Conservation (phyloP, 2,113 vertebrate species). For the Phoxinus phoxinus region DNA sequence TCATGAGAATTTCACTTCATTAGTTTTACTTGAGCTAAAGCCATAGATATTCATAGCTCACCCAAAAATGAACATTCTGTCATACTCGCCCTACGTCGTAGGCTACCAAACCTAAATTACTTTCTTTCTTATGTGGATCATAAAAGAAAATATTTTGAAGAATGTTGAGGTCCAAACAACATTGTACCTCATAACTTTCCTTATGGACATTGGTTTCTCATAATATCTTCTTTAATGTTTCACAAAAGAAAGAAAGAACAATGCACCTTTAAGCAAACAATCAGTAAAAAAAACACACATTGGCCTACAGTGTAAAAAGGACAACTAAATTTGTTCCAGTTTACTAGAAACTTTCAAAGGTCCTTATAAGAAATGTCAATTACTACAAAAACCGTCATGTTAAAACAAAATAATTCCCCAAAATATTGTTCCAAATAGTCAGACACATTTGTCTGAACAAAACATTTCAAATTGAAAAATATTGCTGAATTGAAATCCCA, state of each 20-base stretch:
- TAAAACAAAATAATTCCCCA: neutral
- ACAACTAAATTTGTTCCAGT: neutral
- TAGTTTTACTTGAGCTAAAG: neutral
- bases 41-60: neutral
- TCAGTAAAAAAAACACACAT: neutral
- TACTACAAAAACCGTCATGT: neutral
- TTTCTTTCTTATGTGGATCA: neutral
- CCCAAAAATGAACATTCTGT: neutral
- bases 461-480: too few species aligned
- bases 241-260: too few species aligned
- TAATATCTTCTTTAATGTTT: neutral
- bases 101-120: neutral
- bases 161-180: too few species aligned
- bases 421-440: too few species aligned
- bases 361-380: too few species aligned
- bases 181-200: too few species aligned
- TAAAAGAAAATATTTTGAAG: neutral
- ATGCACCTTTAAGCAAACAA: neutral
- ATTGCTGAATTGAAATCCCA: too few species aligned
- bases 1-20: neutral
- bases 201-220: neutral
- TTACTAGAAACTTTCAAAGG: neutral
- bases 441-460: too few species aligned
- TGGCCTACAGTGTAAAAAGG: neutral
- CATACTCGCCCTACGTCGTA: neutral